Base-by-base conservation (phyloP, 2,888 invertebrate species). In the Rhagonycha lutea region DNA sequence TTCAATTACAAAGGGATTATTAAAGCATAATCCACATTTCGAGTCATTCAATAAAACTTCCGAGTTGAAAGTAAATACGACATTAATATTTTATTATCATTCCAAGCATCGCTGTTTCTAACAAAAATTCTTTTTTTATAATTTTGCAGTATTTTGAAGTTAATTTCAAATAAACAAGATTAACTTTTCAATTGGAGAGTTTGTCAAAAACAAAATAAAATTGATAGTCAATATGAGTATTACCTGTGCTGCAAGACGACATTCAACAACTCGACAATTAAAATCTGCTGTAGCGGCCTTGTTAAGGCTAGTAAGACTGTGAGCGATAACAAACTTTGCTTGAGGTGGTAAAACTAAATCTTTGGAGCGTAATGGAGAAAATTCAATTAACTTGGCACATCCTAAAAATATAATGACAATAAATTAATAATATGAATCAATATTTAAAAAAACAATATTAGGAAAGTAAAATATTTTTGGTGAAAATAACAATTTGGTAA, bases 191-290 rank as follows among this genome's bases (percentile, higher is more conserved):
- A 4, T 7, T 26, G 26, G 4, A 26, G 26, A 7, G 5, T 26
- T 26, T 26, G 4, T 7, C 26, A 26, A 26, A 26, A 26, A 26
- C 18, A 26, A 3, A 7, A 26, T 26, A 26, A 3, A 7, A 26
- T 26, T 26, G 26, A 2, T 60, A 60, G 0, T n/a, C 8, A 5
- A 10, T 10, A n/a, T 60, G 60, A 60, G 10, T 60, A 10, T 18
- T 85, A 96, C 92, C 92, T 95, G 92, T 78, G 95, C 94, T n/a
- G 96, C 97, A 24, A 98, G 87, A 72, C 97, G 92, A 84, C 99
- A 99, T 89, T 99, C 99, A 60, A 96, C 94, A 0, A 99, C 99
- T 72, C 99, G 90, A 80, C 94, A 92, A 88, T 99, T 99, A 87
- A 92, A 99, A 87, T 97, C 94, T 60, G 92, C 91, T 0, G 96